Evolutionary conservation across 2,888 invertebrate species (phyloP).

Genomic region (Xylota segnis): DNA sequence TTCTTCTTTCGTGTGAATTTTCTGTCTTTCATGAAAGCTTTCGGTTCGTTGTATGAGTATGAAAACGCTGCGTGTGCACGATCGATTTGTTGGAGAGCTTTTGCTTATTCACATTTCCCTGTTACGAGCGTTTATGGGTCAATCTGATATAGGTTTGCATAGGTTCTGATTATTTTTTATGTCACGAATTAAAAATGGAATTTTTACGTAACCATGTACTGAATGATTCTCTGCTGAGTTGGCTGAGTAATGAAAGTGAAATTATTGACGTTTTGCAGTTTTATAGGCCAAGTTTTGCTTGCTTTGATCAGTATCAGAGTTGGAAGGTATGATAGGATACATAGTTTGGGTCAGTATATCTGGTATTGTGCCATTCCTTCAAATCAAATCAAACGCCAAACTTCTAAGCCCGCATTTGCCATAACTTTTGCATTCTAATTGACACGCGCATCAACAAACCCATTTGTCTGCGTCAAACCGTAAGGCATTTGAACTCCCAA

Average conservation of each 20-base stretch:
- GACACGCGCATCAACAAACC: slow-evolving; percentile 6
- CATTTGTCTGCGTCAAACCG: background rate
- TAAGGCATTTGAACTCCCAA: slow-evolving; percentile 24
- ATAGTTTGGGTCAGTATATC: too few relatives aligned
- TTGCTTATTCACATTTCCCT: background rate
- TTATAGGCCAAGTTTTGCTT: background rate
- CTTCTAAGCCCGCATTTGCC: background rate
- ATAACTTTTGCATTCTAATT: slow-evolving; percentile 10
- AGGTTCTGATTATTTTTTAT: background rate
- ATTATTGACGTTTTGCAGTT: background rate
- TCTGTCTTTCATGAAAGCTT: slow-evolving; percentile 25
- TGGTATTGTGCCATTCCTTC: too few relatives aligned
- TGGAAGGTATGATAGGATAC: too few relatives aligned
- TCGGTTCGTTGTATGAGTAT: background rate
- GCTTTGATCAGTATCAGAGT: too few relatives aligned
- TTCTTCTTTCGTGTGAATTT: slow-evolving; percentile 1
- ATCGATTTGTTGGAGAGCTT: background rate
- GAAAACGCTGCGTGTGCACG: background rate
- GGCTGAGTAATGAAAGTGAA: slow-evolving; percentile 1
- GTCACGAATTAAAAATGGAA: background rate
- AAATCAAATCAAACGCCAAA: too few relatives aligned
- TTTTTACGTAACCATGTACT: slow-evolving; percentile 1
- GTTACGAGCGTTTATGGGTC: slow-evolving; percentile 12
- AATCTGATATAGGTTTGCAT: slow-evolving; percentile 8
- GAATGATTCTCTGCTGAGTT: background rate